phyloP scores from a whole-genome alignment of 2,113 vertebrate genomes.

The Gobius niger region DNA sequence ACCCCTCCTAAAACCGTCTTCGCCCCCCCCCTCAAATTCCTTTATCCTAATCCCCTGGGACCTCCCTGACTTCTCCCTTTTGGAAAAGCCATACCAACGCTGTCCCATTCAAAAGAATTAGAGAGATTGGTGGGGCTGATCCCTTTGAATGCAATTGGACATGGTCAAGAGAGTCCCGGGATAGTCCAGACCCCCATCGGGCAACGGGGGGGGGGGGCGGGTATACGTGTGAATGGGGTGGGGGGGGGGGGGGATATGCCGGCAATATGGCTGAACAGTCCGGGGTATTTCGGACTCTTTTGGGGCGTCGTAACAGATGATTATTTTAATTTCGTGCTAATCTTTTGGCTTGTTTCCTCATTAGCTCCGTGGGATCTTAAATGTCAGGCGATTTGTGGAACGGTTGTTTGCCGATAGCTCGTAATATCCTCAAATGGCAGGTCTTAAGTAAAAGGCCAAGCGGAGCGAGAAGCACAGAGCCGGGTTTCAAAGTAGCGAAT shows the following conservation, averaged over 20 bases:
- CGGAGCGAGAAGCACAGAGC: too few relatives aligned
- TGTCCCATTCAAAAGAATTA: conserved; percentile 49
- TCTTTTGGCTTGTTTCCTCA: background rate
- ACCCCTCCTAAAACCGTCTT: background rate
- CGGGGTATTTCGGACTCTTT: conserved; percentile 9
- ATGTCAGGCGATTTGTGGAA: background rate
- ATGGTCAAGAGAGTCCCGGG: conserved; percentile 73
- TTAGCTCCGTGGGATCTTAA: background rate
- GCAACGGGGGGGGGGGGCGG: conserved; percentile 61
- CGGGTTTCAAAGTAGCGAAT: background rate
- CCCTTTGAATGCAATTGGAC: conserved; percentile 83
- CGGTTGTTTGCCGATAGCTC: background rate
- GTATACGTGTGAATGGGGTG: conserved; percentile 34
- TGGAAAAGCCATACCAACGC: background rate
- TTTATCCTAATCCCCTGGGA: conserved; percentile 38
- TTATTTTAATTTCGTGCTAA: background rate
- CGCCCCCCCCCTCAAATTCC: background rate
- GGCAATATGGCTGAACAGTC: conserved; percentile 34
- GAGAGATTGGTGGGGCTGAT: conserved; percentile 76
- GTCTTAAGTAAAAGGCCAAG: background rate
- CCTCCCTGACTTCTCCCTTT: background rate
- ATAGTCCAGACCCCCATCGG: conserved; percentile 47
- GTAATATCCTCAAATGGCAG: background rate
- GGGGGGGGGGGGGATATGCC: conserved; percentile 47
- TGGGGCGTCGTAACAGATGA: background rate